A percentile compares a stretch with the other conserved stretches of the same genome.
Conservation (phyloP, 2,888 invertebrate genomes). For the Acrocera orbiculus region DNA sequence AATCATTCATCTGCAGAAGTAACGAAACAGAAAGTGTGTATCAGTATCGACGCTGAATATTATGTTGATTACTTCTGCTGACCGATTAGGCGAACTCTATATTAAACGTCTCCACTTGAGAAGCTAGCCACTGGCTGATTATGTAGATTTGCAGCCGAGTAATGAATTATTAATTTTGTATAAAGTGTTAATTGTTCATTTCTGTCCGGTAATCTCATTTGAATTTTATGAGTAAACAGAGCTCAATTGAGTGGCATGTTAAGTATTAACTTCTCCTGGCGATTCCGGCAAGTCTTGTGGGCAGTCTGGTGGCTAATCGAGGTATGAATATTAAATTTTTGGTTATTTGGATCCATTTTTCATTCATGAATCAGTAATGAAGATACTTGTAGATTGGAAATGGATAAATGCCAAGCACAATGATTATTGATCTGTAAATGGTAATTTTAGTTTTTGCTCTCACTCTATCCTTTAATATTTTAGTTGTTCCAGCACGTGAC, state of each 20-base stretch:
- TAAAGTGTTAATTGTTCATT: conserved; percentile 13
- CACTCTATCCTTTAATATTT: not conserved
- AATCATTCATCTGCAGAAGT: not conserved
- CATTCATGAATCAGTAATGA: conserved; percentile 5
- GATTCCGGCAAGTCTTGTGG: not conserved
- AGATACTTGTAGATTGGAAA: not conserved
- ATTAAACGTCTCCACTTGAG: not conserved
- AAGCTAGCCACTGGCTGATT: conserved; percentile 1
- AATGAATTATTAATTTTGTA: conserved; percentile 15
- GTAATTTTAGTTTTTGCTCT: not conserved
- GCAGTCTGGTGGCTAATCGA: conserved; percentile 1
- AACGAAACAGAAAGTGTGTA: conserved; percentile 3
- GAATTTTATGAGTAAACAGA: conserved; percentile 5
- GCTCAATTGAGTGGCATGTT: not conserved
- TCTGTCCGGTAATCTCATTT: conserved; percentile 5
- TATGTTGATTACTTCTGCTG: not conserved
- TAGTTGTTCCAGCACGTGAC: not conserved
- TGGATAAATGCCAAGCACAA: not conserved
- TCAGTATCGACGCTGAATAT: not conserved
- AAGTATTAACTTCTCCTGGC: conserved; percentile 3
- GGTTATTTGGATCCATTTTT: conserved; percentile 5
- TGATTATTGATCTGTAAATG: not conserved
- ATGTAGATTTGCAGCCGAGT: conserved; percentile 6
- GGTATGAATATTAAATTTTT: conserved; percentile 6
- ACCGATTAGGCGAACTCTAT: not conserved